Conservation (phyloP, 2,797 vertebrate species). For the Manis pentadactyla region DNA sequence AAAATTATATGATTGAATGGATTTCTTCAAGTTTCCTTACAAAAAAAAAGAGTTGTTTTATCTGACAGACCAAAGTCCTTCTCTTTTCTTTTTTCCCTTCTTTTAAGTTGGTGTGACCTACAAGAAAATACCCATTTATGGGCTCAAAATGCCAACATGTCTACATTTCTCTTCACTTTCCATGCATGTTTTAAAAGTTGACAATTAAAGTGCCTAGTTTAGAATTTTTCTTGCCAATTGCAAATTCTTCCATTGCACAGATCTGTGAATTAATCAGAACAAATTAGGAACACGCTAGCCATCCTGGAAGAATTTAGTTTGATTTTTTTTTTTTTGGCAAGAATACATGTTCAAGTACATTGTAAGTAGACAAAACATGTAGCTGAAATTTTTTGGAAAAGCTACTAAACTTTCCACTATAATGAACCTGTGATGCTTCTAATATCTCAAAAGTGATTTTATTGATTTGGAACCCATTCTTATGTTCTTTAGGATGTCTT, state of each 20-base stretch:
- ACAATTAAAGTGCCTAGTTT: slow-evolving; percentile 74
- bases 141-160: slow-evolving; percentile 57
- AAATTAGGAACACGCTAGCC: slow-evolving; percentile 74
- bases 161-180: slow-evolving; percentile 44
- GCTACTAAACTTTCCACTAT: slow-evolving; percentile 76
- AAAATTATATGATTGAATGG: slow-evolving; percentile 77
- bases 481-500: slow-evolving; percentile 64
- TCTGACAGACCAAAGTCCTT: slow-evolving; percentile 68
- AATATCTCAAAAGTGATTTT: slow-evolving; percentile 71
- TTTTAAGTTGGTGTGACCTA: slow-evolving; percentile 42
- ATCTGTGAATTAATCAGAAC: slow-evolving; percentile 68
- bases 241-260: slow-evolving; percentile 70
- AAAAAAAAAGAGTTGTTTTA: slow-evolving; percentile 75
- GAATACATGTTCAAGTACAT: slow-evolving; percentile 58
- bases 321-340: slow-evolving; percentile 80
- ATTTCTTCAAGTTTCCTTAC: slow-evolving; percentile 80
- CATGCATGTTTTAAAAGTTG: background rate
- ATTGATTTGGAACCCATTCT: slow-evolving; percentile 52
- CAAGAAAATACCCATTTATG: slow-evolving; percentile 35
- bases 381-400: slow-evolving; percentile 79
- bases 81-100: slow-evolving; percentile 16
- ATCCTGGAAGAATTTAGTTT: slow-evolving; percentile 68
- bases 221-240: slow-evolving; percentile 68
- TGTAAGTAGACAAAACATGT: slow-evolving; percentile 83
- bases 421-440: slow-evolving; percentile 75